These are phyloP conservation scores for Lepidurus apus DNA, from an alignment of 1,140 invertebrate genomes.

Conservation along the genomic window DNA sequence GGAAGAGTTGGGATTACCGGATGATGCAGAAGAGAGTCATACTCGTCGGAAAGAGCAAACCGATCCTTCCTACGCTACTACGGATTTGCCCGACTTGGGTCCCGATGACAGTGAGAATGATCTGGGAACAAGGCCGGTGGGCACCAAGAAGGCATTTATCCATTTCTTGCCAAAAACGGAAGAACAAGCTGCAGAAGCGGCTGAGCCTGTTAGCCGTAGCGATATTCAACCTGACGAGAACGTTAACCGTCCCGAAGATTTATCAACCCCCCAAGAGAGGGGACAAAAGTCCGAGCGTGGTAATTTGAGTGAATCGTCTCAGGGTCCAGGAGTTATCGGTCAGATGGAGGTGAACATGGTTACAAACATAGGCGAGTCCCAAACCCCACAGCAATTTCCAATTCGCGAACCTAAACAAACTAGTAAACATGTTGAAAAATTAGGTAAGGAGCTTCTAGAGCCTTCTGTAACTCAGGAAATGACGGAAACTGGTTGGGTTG, in stretches of 20 bases:
- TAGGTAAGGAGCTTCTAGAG: not conserved
- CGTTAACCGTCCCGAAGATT: not conserved
- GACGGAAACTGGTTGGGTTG: not conserved
- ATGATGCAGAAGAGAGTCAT: not conserved
- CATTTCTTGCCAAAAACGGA: not conserved
- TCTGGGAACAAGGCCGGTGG: not conserved
- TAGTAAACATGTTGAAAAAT: not conserved
- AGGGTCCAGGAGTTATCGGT: not conserved
- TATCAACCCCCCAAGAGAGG: not conserved
- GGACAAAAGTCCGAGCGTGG: not conserved
- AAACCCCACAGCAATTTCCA: not conserved
- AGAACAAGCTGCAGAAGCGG: not conserved
- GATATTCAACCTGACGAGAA: not conserved
- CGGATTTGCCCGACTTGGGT: not conserved
- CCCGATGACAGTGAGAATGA: not conserved
- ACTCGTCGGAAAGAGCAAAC: not conserved
- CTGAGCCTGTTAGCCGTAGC: not conserved
- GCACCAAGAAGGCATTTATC: not conserved
- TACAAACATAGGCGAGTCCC: not conserved
- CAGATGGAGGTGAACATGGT: slow-evolving; percentile 8
- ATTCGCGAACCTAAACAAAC: not conserved
- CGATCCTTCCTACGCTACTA: not conserved
- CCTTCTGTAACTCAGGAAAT: not conserved
- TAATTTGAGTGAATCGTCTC: not conserved
- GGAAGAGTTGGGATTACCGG: not conserved